Conservation (phyloP, 2,113 vertebrate species). For the Motacilla alba region DNA sequence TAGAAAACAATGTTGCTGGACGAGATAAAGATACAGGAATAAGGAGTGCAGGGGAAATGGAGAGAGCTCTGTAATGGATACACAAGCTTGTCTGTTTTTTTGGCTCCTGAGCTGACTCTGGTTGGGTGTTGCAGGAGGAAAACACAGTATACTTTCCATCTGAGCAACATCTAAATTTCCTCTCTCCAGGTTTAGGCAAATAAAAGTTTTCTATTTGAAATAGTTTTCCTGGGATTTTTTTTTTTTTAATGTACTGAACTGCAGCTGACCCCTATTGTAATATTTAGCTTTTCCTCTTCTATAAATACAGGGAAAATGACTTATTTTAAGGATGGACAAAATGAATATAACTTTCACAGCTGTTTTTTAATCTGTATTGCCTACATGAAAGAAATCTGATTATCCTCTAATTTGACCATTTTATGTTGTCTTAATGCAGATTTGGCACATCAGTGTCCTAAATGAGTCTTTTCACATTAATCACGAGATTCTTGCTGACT, state of each 20-base stretch:
- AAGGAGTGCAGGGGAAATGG: constrained; percentile 24
- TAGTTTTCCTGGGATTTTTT: not conserved
- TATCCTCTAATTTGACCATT: not conserved
- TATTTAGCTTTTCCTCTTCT: not conserved
- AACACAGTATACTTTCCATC: not conserved
- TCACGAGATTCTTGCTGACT: not conserved
- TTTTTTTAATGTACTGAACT: not conserved
- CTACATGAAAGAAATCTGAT: not conserved
- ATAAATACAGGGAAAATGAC: not conserved
- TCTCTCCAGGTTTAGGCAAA: not conserved
- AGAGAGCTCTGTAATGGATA: not conserved
- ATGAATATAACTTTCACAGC: not conserved
- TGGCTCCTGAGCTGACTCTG: not conserved
- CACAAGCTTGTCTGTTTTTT: not conserved
- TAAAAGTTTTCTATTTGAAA: not conserved
- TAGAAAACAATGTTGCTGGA: constrained; percentile 67
- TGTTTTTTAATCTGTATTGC: not conserved
- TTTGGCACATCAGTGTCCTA: not conserved
- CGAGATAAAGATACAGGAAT: constrained; percentile 64
- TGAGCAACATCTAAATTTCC: not conserved
- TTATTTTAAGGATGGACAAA: constrained; percentile 3
- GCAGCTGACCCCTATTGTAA: not conserved
- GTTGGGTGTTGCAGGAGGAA: not conserved
- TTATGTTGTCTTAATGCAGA: not conserved
- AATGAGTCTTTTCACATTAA: not conserved